Evolutionary conservation across 1,140 invertebrate species (phyloP).

Genomic region (Zaprionus ghesquierei): DNA sequence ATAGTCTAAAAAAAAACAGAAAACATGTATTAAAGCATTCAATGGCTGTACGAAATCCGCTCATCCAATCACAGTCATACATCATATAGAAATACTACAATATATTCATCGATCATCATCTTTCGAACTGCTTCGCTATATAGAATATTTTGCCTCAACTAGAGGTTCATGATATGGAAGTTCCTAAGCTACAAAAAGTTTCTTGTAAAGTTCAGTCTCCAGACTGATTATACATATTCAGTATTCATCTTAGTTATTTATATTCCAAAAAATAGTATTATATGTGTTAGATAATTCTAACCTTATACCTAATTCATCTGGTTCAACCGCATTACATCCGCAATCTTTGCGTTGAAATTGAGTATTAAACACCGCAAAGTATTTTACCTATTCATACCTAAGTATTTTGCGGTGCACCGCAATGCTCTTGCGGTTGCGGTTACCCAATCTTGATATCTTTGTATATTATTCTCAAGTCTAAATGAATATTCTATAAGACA

Average conservation of each 20-base stretch:
- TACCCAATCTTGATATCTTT: too few species aligned
- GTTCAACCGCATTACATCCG: too few species aligned
- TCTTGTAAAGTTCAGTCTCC: neutral
- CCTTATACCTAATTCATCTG: too few species aligned
- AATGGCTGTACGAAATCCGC: conserved; percentile 21
- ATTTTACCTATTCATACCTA: too few species aligned
- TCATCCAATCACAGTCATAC: conserved; percentile 32
- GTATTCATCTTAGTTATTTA: neutral
- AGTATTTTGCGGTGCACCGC: too few species aligned
- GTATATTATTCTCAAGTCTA: neutral
- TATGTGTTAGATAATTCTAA: neutral
- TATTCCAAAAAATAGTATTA: neutral
- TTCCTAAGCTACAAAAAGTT: neutral
- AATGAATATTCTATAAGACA: neutral
- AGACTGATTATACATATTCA: neutral
- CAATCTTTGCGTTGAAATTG: too few species aligned
- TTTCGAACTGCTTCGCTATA: neutral
- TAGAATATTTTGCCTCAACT: neutral
- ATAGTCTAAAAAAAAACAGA: conserved; percentile 26
- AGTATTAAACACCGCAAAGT: too few species aligned
- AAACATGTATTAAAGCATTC: conserved; percentile 13
- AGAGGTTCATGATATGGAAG: neutral
- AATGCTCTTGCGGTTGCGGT: too few species aligned
- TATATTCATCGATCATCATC: conserved; percentile 14
- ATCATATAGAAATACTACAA: neutral